Conservation (phyloP, 2,113 vertebrate species). For the Cyprinodon brontotheroides region DNA sequence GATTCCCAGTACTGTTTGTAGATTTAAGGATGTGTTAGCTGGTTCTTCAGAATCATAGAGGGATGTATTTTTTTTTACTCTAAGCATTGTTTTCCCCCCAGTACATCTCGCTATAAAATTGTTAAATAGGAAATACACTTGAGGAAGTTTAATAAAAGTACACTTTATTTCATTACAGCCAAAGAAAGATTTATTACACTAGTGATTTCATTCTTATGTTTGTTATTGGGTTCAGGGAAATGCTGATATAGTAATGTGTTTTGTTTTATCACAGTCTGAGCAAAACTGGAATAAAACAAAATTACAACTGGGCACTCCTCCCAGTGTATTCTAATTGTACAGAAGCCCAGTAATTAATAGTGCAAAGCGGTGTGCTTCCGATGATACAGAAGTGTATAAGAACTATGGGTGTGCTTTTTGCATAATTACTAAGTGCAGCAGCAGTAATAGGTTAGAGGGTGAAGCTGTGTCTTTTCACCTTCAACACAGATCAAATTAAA, state of each 20-base stretch:
- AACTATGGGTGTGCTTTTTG: neutral
- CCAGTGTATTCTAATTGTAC: no score
- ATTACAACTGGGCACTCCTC: no score
- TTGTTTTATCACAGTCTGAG: no score
- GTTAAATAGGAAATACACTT: neutral
- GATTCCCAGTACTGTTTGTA: neutral
- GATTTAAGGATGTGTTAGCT: neutral
- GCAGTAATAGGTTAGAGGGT: neutral
- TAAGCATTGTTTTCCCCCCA: neutral
- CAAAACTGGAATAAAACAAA: no score
- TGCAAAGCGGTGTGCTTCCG: neutral
- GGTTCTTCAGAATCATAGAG: neutral
- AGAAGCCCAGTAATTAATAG: neutral
- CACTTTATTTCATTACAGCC: neutral
- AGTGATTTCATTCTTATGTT: neutral
- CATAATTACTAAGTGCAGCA: neutral
- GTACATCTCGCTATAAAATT: neutral
- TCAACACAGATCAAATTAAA: neutral
- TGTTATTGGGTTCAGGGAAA: no score
- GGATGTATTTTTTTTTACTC: neutral
- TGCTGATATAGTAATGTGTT: no score
- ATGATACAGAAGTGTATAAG: neutral
- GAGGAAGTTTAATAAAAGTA: neutral
- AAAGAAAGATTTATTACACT: neutral
- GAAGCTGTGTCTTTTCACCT: neutral